Evolutionary conservation across 2,888 invertebrate genomes (phyloP), one percentile per base, ranked within the genome.

Genomic region (Vanessa cardui): DNA sequence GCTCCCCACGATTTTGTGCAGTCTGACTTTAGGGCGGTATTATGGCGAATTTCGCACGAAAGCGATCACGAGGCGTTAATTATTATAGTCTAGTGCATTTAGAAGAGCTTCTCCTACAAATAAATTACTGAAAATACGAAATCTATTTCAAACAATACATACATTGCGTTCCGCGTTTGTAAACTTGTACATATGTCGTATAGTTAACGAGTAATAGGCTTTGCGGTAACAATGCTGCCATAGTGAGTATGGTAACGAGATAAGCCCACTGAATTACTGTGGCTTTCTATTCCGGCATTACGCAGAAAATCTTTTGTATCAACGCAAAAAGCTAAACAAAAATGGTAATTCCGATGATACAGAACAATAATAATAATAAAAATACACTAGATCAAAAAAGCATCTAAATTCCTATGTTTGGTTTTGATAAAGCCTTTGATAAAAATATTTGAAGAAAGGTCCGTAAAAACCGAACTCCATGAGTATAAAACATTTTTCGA

Each of bases 21-120:
- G 62, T 46, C 66, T 44, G 60, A 72, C 63, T 72, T 70, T 64
- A 54, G 64, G 61, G 64, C 61, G 61, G 73, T 68, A 69, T 70
- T 69, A 72, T 69, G 69, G 71, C 65, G 72, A 73, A 74, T 74
- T 76, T 73, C 66, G 74, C 75, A 76, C 77, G 74, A 80, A 80
- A 81, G 77, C 81, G 77, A 84, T 83, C 80, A 77, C 78, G 75
- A 75, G 77, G 80, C 84, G 83, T 83, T 88, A 89, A 90, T 90
- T 90, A 89, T 87, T 79, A 83, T 88, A 88, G 90, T 90, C 89
- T 89, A 83, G 84, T 85, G 89, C 84, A 80, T 80, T 78, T 80
- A 80, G 76, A 78, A 89, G 89, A 80, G 86, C 76, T n/a, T 71
- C 75, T 71, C 72, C 50, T 59, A 72, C 70, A 56, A 63, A 61